phyloP scores from a whole-genome alignment of 2,797 vertebrate species.

The Lindbergichthys nudifrons region DNA sequence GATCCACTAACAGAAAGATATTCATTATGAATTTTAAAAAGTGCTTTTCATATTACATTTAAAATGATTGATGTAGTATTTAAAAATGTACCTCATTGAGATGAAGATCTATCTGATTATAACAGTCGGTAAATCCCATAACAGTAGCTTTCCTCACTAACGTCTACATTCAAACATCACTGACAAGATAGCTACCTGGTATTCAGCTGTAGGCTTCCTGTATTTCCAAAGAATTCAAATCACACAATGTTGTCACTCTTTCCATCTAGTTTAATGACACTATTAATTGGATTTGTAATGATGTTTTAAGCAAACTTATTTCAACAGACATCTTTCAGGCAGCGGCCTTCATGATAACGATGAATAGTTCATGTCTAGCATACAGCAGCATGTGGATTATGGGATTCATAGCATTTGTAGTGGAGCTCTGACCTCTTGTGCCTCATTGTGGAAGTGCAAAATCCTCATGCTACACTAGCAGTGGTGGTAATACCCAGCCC shows the following conservation, averaged over 20 bases:
- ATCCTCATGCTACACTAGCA: constrained; percentile 19
- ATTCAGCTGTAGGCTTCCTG: constrained; percentile 48
- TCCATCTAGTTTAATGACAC: constrained; percentile 76
- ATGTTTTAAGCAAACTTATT: constrained; percentile 82
- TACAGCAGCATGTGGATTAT: constrained; percentile 36
- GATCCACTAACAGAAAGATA: constrained; percentile 5
- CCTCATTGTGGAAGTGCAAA: constrained; percentile 69
- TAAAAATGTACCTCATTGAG: constrained; percentile 8
- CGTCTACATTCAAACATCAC: constrained; percentile 49
- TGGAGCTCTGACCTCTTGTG: constrained; percentile 86
- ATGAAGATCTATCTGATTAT: constrained; percentile 14
- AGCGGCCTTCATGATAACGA: constrained; percentile 65
- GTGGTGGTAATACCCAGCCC: constrained; percentile 30
- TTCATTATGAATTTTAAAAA: constrained; percentile 11
- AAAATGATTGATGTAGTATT: constrained; percentile 11
- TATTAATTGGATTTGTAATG: constrained; percentile 83
- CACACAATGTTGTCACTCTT: constrained; percentile 71
- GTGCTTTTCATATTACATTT: constrained; percentile 15
- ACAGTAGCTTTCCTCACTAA: constrained; percentile 15
- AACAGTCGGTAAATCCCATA: constrained; percentile 19
- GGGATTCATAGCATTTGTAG: constrained; percentile 70
- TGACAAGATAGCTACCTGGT: constrained; percentile 53
- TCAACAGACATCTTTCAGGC: constrained; percentile 75
- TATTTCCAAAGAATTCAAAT: constrained; percentile 68
- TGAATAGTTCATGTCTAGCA: constrained; percentile 63